Evolutionary conservation across 2,888 invertebrate genomes (phyloP).

Genomic region (Pegoplata infirma): DNA sequence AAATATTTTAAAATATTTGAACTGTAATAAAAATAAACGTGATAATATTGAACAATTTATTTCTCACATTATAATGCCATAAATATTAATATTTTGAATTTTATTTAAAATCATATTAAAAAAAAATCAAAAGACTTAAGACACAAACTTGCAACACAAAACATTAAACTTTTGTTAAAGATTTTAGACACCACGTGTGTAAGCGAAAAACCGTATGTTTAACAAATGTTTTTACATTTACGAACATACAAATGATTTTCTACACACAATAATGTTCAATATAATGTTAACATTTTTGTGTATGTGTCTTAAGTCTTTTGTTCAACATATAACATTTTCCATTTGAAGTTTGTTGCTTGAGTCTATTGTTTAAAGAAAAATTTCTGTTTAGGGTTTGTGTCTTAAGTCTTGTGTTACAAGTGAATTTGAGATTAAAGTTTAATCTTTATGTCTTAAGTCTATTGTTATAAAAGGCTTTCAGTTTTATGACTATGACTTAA

Average conservation of each 20-base stretch:
- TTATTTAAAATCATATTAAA: not conserved
- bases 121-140: conserved; percentile 7
- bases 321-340: not conserved
- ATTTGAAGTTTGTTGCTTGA: not conserved
- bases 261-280: not conserved
- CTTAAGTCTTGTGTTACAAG: not conserved
- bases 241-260: not conserved
- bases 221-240: not conserved
- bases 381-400: not conserved
- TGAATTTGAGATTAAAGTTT: not conserved
- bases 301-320: not conserved
- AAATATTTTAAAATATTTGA: not conserved
- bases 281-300: not conserved
- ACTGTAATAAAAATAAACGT: not conserved
- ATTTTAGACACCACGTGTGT: conserved; percentile 23
- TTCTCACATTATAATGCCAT: too few species aligned
- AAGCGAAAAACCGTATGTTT: conserved; percentile 1
- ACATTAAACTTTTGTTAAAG: not conserved
- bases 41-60: not conserved
- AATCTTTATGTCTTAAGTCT: conserved; percentile 2
- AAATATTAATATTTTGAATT: too few species aligned
- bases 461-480: too few species aligned
- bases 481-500: not conserved
- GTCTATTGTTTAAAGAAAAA: not conserved
- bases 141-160: conserved; percentile 15